Percentiles rank a stretch among this genome's conserved stretches.
phyloP scores from a whole-genome alignment of 2,797 vertebrate genomes.

The Cyprinodon diabolis region DNA sequence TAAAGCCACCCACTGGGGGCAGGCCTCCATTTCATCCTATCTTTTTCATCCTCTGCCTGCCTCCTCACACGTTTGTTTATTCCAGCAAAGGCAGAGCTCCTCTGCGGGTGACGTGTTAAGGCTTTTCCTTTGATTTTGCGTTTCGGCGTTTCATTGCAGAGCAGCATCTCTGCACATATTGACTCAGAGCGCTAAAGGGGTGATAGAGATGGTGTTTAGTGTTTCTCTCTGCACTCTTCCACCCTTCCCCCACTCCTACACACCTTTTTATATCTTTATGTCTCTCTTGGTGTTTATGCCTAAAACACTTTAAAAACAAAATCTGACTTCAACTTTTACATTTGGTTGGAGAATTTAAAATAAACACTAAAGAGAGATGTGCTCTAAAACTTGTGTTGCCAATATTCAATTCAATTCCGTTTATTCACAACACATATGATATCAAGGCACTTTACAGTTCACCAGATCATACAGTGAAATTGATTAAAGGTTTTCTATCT shows the following conservation, averaged over 20 bases:
- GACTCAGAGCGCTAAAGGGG: slow-evolving; percentile 46
- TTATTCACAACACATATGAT: too few relatives aligned
- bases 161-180: slow-evolving; percentile 51
- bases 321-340: slow-evolving; percentile 24
- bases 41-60: slow-evolving; percentile 26
- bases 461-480: too few relatives aligned
- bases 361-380: neutral
- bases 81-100: slow-evolving; percentile 38
- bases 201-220: slow-evolving; percentile 49
- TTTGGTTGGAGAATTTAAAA: neutral
- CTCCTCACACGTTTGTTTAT: slow-evolving; percentile 51
- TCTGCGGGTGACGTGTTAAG: slow-evolving; percentile 20
- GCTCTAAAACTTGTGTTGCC: neutral
- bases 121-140: slow-evolving; percentile 64
- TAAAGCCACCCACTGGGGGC: slow-evolving; percentile 51
- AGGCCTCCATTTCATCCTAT: slow-evolving; percentile 53
- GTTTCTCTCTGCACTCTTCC: slow-evolving; percentile 28
- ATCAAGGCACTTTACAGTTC: too few relatives aligned
- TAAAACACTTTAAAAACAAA: slow-evolving; percentile 18
- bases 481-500: too few relatives aligned
- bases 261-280: slow-evolving; percentile 13
- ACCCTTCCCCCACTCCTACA: slow-evolving; percentile 7
- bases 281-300: slow-evolving; percentile 20
- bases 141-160: slow-evolving; percentile 58
- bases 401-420: neutral